Conservation (phyloP, 2,888 invertebrate genomes). For the Tenodera sinensis region DNA sequence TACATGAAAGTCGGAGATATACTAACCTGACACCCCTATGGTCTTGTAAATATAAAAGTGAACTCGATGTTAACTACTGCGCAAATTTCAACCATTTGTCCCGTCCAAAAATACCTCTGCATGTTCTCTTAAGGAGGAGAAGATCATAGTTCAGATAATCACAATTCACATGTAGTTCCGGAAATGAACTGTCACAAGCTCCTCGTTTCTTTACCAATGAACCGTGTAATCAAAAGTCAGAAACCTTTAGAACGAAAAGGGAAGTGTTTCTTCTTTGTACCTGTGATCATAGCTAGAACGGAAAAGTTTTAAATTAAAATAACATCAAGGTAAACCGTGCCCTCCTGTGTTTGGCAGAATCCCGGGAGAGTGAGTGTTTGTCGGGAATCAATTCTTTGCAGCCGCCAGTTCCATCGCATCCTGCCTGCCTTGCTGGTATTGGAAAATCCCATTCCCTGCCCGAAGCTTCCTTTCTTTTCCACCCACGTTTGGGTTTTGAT, state of each 20-base stretch:
- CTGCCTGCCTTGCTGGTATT: not conserved
- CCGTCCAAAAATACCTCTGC: no score
- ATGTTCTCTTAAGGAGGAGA: no score
- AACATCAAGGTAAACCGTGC: not conserved
- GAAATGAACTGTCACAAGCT: no score
- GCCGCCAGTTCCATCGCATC: not conserved
- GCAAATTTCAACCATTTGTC: no score
- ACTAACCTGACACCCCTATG: no score
- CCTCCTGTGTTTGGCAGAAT: not conserved
- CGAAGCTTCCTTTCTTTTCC: constrained; percentile 25
- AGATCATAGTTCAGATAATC: no score
- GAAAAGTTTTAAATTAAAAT: constrained; percentile 1
- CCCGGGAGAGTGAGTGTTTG: constrained; percentile 1
- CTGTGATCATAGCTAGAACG: not conserved
- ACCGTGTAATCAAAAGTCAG: not conserved
- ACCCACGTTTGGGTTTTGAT: constrained; percentile 15
- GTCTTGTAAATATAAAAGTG: no score
- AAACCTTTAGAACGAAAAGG: not conserved
- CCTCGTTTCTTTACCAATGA: no score
- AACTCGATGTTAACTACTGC: no score
- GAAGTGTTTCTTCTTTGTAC: not conserved
- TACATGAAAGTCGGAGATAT: no score
- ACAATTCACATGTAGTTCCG: no score
- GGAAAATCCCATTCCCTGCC: constrained; percentile 16
- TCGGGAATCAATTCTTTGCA: not conserved